Conservation (phyloP, 2,113 vertebrate species). For the Halcyon malimbica region DNA sequence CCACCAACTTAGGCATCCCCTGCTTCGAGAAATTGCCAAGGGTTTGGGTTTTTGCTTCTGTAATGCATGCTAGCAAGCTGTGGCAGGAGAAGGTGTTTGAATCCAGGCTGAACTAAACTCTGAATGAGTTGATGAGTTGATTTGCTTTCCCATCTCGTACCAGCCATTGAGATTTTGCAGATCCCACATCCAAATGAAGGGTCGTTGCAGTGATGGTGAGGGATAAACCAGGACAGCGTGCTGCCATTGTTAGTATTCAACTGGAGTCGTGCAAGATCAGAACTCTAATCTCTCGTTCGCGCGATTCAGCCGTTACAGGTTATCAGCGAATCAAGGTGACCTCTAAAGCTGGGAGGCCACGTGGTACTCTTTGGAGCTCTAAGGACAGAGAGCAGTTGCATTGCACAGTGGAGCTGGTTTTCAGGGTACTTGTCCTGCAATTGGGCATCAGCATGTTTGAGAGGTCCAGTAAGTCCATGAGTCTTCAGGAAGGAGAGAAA, state of each 20-base stretch:
- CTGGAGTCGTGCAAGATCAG: not conserved
- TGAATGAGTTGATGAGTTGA: not conserved
- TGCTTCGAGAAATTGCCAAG: not conserved
- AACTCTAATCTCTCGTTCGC: not conserved
- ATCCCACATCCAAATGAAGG: not conserved
- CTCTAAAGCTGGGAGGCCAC: not conserved
- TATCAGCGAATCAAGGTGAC: slow-evolving; percentile 8
- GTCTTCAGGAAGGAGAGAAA: not conserved
- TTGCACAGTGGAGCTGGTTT: not conserved
- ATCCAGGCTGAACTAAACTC: not conserved
- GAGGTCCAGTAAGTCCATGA: not conserved
- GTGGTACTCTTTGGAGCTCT: not conserved
- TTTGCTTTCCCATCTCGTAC: not conserved
- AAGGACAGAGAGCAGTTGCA: not conserved
- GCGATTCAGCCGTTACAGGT: not conserved
- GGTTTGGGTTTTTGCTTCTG: not conserved
- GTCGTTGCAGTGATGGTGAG: not conserved
- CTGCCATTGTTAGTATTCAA: not conserved
- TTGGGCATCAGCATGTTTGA: not conserved
- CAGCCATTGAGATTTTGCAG: not conserved
- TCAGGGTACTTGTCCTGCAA: accelerated
- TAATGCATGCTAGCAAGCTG: not conserved
- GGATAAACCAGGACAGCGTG: not conserved
- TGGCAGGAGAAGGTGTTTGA: not conserved
- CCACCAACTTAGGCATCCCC: not conserved